A percentile compares a stretch with the other conserved stretches of the same genome.
phyloP scores from a whole-genome alignment of 2,113 vertebrate species.

The Apteryx owenii region DNA sequence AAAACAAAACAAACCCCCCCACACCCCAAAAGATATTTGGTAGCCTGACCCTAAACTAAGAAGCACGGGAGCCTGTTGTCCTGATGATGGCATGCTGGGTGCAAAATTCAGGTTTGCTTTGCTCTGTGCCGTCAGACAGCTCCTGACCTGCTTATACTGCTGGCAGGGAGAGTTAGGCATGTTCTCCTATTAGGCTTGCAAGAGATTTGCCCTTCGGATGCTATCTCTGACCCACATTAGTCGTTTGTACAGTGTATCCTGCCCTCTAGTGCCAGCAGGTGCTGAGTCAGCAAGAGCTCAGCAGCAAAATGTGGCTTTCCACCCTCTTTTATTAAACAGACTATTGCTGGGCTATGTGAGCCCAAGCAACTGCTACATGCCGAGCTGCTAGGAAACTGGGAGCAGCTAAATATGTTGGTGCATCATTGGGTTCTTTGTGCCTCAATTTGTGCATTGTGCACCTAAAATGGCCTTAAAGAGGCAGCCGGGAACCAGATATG shows the following conservation, averaged over 20 bases:
- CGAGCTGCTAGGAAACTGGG: neutral
- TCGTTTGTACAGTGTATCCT: neutral
- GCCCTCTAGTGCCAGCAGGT: slow-evolving; percentile 54
- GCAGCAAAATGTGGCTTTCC: neutral
- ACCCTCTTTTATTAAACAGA: neutral
- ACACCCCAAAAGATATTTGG: neutral
- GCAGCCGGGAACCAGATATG: too few species aligned
- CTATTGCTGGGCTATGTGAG: neutral
- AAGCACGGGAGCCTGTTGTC: neutral
- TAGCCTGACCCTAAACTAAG: neutral
- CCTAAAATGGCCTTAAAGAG: neutral
- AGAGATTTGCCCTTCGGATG: neutral
- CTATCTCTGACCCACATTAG: neutral
- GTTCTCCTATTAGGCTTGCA: accelerated
- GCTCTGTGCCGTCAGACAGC: neutral
- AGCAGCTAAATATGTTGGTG: neutral
- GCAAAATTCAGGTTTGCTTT: neutral
- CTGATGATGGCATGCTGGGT: neutral
- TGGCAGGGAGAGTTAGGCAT: neutral
- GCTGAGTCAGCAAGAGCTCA: slow-evolving; percentile 23
- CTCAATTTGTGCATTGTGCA: neutral
- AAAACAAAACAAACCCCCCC: too few species aligned
- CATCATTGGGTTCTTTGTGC: accelerated
- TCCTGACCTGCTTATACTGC: neutral
- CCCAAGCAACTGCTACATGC: neutral